Conservation (phyloP, 2,888 invertebrate genomes). For the Caenorhabditis sinica region DNA sequence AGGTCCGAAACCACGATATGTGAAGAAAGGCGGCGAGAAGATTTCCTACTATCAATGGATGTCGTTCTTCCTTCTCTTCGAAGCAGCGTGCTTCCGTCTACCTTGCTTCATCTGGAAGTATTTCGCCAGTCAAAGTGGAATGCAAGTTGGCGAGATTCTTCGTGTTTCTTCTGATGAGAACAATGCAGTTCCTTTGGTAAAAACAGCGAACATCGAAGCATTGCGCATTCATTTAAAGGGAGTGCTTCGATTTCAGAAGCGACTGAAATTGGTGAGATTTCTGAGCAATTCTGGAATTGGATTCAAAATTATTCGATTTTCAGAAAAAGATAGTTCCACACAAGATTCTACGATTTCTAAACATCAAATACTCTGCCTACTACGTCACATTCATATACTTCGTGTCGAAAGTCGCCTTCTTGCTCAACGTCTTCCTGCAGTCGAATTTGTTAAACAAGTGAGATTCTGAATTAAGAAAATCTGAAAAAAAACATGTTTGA, state of each 20-base stretch:
- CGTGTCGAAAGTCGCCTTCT: conserved; percentile 78
- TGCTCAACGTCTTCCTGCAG: conserved; percentile 75
- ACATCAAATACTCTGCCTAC: conserved; percentile 77
- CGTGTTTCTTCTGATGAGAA: conserved; percentile 79
- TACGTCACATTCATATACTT: conserved; percentile 80
- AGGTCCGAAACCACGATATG: conserved; percentile 44
- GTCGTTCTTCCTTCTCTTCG: conserved; percentile 81
- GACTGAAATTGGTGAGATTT: conserved; percentile 75
- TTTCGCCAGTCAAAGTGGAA: conserved; percentile 82
- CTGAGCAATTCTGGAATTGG: not conserved
- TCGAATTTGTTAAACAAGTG: conserved; percentile 73
- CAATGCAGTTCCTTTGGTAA: conserved; percentile 82
- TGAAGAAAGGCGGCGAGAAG: conserved; percentile 67
- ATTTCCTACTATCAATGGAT: conserved; percentile 79
- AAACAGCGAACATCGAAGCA: conserved; percentile 78
- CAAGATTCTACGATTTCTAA: conserved; percentile 77
- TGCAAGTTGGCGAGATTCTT: conserved; percentile 82
- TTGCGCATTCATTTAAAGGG: conserved; percentile 80
- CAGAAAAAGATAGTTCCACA: conserved; percentile 79
- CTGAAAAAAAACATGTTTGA: not conserved
- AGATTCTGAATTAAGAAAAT: conserved; percentile 15
- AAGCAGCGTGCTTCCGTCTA: conserved; percentile 81
- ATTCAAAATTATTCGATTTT: conserved; percentile 55
- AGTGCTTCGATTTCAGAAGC: conserved; percentile 81
- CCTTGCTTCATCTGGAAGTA: conserved; percentile 83